Percentiles rank a stretch among this genome's conserved stretches.
phyloP scores from a whole-genome alignment of 2,797 vertebrate genomes.

The Scarus forsteni region DNA sequence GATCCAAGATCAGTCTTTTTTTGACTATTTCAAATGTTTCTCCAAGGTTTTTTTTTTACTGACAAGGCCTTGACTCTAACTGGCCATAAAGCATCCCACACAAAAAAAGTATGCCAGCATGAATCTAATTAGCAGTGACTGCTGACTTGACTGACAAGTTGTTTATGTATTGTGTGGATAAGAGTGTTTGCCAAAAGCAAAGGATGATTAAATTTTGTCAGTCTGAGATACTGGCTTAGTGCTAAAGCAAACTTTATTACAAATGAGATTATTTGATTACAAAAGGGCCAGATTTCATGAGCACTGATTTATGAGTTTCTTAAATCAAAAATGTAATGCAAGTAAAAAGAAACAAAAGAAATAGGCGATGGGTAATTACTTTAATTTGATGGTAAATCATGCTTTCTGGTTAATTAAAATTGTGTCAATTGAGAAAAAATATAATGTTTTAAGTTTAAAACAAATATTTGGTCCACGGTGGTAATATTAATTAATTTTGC shows the following conservation, averaged over 20 bases:
- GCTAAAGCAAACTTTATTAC: slow-evolving; percentile 50
- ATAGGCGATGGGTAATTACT: slow-evolving; percentile 9
- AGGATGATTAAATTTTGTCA: slow-evolving; percentile 47
- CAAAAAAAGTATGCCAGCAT: slow-evolving; percentile 56
- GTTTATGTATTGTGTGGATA: slow-evolving; percentile 70
- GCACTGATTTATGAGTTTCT: slow-evolving; percentile 29
- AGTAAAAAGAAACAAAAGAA: background rate
- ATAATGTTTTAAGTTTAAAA: too few relatives aligned
- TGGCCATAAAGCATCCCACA: slow-evolving; percentile 49
- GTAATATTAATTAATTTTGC: too few relatives aligned
- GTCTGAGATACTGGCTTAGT: slow-evolving; percentile 55
- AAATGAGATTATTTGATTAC: slow-evolving; percentile 58
- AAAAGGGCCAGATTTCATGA: slow-evolving; percentile 35
- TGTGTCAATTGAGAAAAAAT: too few relatives aligned
- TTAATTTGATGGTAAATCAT: too few relatives aligned
- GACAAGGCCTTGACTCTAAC: slow-evolving; percentile 62
- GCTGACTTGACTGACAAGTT: slow-evolving; percentile 76
- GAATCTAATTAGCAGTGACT: slow-evolving; percentile 72
- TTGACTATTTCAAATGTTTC: slow-evolving; percentile 17
- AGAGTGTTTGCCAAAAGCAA: slow-evolving; percentile 69
- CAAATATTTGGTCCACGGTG: too few relatives aligned
- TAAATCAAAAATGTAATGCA: slow-evolving; percentile 17
- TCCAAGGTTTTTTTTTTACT: slow-evolving; percentile 39
- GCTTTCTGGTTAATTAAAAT: too few relatives aligned
- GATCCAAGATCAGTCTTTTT: slow-evolving; percentile 32